Evolutionary conservation across 2,797 vertebrate species (phyloP).

Genomic region (Morelia viridis): DNA sequence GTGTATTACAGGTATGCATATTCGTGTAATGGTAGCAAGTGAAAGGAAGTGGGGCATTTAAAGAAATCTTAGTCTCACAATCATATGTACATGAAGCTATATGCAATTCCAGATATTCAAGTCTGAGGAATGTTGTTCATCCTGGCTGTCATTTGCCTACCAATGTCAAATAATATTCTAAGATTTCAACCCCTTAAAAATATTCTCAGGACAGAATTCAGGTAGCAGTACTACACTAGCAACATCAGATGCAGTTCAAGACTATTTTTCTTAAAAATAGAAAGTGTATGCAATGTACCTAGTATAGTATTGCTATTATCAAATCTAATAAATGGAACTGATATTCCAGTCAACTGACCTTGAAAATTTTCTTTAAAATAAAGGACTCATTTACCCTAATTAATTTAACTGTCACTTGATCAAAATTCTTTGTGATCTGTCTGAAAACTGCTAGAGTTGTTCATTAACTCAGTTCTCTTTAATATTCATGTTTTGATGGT

Average conservation of each 20-base stretch:
- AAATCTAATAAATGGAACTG: neutral
- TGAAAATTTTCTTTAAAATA: conserved; percentile 4
- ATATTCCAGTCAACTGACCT: neutral
- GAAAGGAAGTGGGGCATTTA: neutral
- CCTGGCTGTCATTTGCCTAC: neutral
- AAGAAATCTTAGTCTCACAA: neutral
- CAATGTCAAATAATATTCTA: neutral
- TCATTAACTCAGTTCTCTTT: neutral
- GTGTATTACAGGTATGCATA: neutral
- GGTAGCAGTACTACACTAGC: no score
- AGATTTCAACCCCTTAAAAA: neutral
- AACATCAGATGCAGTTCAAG: neutral
- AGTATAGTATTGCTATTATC: neutral
- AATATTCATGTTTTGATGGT: neutral
- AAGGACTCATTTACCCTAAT: neutral
- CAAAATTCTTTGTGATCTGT: neutral
- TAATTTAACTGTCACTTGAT: neutral
- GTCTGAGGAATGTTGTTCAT: neutral
- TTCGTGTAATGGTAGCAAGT: neutral
- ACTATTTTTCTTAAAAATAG: neutral
- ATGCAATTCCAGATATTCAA: neutral
- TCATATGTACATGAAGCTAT: neutral
- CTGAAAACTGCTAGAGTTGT: neutral
- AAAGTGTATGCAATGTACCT: neutral
- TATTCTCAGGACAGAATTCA: neutral